Evolutionary conservation across 2,797 vertebrate genomes (phyloP), one percentile per base, ranked within the genome.

Genomic region (Salarias fasciatus): DNA sequence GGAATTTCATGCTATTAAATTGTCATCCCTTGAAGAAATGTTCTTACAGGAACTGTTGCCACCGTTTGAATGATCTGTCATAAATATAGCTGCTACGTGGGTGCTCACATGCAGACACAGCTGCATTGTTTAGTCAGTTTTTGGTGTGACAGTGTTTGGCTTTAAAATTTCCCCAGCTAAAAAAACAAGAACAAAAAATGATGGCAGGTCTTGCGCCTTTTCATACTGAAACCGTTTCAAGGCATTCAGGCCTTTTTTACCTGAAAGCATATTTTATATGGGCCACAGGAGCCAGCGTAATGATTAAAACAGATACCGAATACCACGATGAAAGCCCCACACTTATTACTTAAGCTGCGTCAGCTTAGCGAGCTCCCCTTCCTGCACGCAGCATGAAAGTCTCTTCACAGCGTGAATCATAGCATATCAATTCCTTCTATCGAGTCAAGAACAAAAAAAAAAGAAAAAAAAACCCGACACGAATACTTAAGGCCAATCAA

Each of bases 301-400:
- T 83, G 83, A 90, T 90, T 84, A 86, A 88, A 89, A 84, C 69
- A 75, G 75, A 86, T 85, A 85, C 76, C 74, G 80, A 89, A 86
- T 69, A 81, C 77, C 80, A 83, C 31, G 62, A 83, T 79, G 65
- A 78, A 76, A 83, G 77, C 66, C 72, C 69, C 30, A 79, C 82
- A 80, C 79, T 86, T 84, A 86, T 86, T 86, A 86, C 81, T 83
- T 85, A 86, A 86, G 72, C 86, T 77, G 70, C 77, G 74, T 82
- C 82, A 88, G 79, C 69, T 90, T 83, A 85, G 84, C 33, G 7
- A 84, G 83, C 77, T 83, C 80, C 65, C 69, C 71, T 80, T 72
- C 63, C 76, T 67, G 76, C 72, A 79, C 63, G 61, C 65, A 75
- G 72, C 64, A 46, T 58, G 30, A 72, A 72, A 63, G 77, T 79